A percentile compares a stretch with the other conserved stretches of the same genome.
These are phyloP conservation scores for Anguilla megastoma DNA, from an alignment of 2,797 vertebrate genomes.

Conservation along the genomic window DNA sequence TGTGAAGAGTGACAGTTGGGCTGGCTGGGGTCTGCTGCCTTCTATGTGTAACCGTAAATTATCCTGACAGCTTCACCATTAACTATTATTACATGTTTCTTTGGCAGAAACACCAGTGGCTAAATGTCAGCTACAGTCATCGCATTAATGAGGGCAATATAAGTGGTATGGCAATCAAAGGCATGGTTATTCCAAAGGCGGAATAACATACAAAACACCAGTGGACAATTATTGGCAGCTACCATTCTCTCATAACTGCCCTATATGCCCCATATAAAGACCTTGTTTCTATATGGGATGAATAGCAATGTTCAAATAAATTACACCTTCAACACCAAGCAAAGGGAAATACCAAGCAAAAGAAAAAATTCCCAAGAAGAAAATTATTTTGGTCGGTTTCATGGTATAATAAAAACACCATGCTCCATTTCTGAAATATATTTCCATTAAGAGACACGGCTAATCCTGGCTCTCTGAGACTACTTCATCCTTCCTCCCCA, in stretches of 20 bases:
- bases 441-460: not conserved
- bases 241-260: not conserved
- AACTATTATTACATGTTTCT: not conserved
- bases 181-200: not conserved
- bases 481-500: not conserved
- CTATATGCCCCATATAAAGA: not conserved
- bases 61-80: constrained; percentile 10
- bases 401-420: not conserved
- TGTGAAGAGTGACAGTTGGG: not conserved
- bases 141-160: not conserved
- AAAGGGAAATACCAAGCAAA: not conserved
- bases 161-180: not conserved
- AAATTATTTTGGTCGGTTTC: not conserved
- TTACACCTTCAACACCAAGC: too few species aligned
- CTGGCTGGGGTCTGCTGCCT: not conserved
- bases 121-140: not conserved
- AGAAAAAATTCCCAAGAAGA: not conserved
- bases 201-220: not conserved
- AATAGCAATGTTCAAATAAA: not conserved
- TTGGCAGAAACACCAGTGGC: not conserved
- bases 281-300: not conserved
- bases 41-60: not conserved
- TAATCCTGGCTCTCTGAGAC: not conserved
- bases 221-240: not conserved
- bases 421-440: not conserved